Conservation (phyloP, 2,888 invertebrate species). For the Metellina segmentata region DNA sequence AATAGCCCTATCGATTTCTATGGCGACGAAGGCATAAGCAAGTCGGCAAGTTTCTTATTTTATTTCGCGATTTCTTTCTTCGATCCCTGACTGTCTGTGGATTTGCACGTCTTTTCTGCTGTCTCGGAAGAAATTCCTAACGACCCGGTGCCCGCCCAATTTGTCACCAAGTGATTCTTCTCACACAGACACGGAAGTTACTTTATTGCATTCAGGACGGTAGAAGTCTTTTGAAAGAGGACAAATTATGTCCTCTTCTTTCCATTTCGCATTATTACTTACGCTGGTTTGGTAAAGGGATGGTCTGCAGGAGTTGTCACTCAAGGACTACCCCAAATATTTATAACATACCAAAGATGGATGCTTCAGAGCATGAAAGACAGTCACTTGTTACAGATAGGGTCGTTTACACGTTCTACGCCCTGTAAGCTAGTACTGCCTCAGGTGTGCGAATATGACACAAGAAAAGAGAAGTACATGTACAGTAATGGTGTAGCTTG, state of each 20-base stretch:
- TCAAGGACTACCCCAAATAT: background rate
- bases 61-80: constrained; percentile 7
- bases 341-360: background rate
- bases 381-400: too few species aligned
- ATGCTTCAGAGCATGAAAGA: background rate
- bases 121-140: constrained; percentile 39
- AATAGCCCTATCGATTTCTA: constrained; percentile 44
- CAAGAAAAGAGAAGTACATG: too few species aligned
- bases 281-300: background rate
- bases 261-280: constrained; percentile 8
- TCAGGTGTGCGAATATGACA: too few species aligned
- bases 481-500: too few species aligned
- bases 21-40: constrained; percentile 6
- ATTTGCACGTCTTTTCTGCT: constrained; percentile 21
- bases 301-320: background rate
- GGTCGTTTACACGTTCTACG: too few species aligned
- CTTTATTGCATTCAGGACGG: constrained; percentile 31
- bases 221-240: background rate
- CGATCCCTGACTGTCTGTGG: constrained; percentile 16
- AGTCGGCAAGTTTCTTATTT: constrained; percentile 13
- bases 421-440: too few species aligned
- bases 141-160: constrained; percentile 46
- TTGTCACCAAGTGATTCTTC: constrained; percentile 49
- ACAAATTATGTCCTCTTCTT: constrained; percentile 9
- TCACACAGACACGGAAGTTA: background rate